Evolutionary conservation across 1,140 invertebrate species (phyloP), one percentile per base, ranked within the genome.

Genomic region (Bombus difficillimus): DNA sequence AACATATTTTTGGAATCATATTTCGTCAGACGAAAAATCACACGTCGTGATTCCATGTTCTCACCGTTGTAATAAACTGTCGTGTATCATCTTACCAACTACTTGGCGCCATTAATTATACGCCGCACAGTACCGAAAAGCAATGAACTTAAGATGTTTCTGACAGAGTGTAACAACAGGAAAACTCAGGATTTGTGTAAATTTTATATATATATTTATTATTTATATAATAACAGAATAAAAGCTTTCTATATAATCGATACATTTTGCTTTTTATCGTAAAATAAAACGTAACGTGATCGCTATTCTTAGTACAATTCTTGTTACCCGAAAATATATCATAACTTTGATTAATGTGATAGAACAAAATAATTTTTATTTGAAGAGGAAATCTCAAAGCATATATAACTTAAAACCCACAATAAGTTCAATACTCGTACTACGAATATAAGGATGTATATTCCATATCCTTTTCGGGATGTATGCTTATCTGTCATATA

Each of bases 1-100:
- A 85, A 88, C 78, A 89, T 89, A 89, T 88, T 89, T 89, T 89
- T 74, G 86, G 83, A 85, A 57, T 89, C 82, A 39, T 32, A 53
- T 85, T 85, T 81, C 66, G 62, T 62, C 74, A 78, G 34, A 74
- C 43, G 73, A 88, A 88, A 88, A 88, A 78, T 85, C 18, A 37
- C 73, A 32, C 22, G 39, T 59, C 83, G 53, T 3, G 43, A 69
- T 79, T 74, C 75, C 71, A 43, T 85, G 86, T 87, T 83, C 62
- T 53, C 75, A 53, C 68, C 25, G 47, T 78, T 59, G 76, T 87
- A 79, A 80, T 69, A 74, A 88, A 62, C 6, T 18, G 25, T 69
- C 25, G 4, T 66, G 57, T 74, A 47, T 81, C 72, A 43, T 69
- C 2, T 87, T 75, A 53, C 53, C 22, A 25, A 34, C 53, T 62